Conservation (phyloP, 2,113 vertebrate species). For the Poeciliopsis occidentalis region DNA sequence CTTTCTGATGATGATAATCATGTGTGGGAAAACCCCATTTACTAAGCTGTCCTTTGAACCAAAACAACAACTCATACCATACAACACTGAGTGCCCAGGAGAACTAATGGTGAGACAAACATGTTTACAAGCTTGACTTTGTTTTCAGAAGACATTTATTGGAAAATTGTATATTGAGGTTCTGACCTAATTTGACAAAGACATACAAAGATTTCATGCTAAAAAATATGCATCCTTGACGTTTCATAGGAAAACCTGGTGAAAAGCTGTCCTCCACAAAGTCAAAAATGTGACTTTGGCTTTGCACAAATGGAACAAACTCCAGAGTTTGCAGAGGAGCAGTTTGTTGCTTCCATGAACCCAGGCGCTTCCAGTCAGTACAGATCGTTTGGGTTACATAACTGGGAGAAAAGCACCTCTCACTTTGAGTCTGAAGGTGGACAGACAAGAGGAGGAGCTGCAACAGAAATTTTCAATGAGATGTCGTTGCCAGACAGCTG, state of each 20-base stretch:
- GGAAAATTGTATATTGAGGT: too few species aligned
- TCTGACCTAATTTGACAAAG: neutral
- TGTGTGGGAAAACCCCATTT: constrained; percentile 54
- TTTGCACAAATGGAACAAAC: neutral
- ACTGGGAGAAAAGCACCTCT: neutral
- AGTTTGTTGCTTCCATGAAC: neutral
- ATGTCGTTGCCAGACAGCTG: constrained; percentile 64
- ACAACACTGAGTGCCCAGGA: constrained; percentile 88
- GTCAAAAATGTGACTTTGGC: too few species aligned
- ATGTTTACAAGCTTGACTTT: neutral
- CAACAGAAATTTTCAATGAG: constrained; percentile 32
- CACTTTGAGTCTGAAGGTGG: constrained; percentile 12
- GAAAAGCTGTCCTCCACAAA: too few species aligned
- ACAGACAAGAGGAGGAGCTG: constrained; percentile 10
- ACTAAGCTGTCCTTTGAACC: constrained; percentile 1
- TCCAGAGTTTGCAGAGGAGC: constrained; percentile 3
- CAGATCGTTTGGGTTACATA: neutral
- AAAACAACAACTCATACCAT: constrained; percentile 86
- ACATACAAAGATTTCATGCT: neutral
- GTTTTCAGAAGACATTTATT: too few species aligned
- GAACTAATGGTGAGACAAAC: constrained; percentile 82
- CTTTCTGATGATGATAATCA: constrained; percentile 81
- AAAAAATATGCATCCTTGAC: neutral
- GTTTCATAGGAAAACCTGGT: constrained; percentile 39
- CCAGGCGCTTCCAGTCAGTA: constrained; percentile 15